These are phyloP conservation scores for Callorhinus ursinus DNA, from an alignment of 2,113 vertebrate genomes.

Conservation along the genomic window DNA sequence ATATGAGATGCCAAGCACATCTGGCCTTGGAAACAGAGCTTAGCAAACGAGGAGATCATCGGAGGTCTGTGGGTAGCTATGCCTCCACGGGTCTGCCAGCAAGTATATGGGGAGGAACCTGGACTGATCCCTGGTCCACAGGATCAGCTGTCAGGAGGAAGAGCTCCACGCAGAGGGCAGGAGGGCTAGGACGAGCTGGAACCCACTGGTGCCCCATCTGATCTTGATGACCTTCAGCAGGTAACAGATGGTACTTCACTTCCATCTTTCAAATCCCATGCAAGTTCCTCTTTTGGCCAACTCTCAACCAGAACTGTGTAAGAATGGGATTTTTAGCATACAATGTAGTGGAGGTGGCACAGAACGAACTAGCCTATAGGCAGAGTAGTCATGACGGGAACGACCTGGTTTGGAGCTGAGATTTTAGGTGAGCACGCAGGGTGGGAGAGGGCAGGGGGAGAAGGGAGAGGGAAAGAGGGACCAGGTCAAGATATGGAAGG, in stretches of 20 bases:
- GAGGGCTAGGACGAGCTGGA: background rate
- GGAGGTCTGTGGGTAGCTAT: background rate
- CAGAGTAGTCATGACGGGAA: background rate
- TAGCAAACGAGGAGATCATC: background rate
- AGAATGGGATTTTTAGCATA: background rate
- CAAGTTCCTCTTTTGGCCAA: background rate
- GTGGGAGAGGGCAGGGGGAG: too few relatives aligned
- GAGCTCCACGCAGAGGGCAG: background rate
- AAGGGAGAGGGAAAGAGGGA: background rate
- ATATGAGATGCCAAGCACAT: background rate
- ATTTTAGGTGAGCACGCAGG: background rate
- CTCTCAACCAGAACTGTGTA: background rate
- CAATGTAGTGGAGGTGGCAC: background rate
- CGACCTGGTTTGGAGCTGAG: background rate
- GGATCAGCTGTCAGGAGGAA: background rate
- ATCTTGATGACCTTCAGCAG: background rate
- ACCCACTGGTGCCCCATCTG: background rate
- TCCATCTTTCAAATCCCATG: background rate
- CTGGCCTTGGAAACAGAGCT: background rate
- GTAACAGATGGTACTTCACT: background rate
- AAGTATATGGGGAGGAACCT: background rate
- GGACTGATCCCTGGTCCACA: background rate
- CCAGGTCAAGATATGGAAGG: background rate
- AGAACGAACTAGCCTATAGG: background rate
- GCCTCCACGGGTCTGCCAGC: rapidly evolving